These are phyloP conservation scores for Leucophenga maculata DNA, from an alignment of 2,888 invertebrate genomes.

Conservation along the genomic window DNA sequence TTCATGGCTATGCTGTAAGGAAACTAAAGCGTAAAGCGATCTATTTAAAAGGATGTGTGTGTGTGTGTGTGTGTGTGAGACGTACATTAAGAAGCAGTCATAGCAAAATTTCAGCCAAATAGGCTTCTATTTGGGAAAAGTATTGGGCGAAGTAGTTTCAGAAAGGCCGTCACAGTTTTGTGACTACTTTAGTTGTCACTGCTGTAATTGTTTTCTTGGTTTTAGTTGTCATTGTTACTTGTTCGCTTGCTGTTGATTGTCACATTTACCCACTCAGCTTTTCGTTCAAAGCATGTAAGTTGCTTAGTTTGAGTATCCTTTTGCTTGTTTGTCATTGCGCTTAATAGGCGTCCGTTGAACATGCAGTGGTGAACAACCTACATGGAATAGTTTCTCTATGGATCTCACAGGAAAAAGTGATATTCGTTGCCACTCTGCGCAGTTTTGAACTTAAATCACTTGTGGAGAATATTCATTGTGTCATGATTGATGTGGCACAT, in stretches of 20 bases:
- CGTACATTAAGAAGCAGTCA: neutral
- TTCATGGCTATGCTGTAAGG: neutral
- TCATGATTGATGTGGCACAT: too few species aligned
- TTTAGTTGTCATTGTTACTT: constrained; percentile 11
- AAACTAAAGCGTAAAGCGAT: constrained; percentile 8
- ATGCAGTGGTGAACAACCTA: too few species aligned
- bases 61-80: constrained; percentile 1
- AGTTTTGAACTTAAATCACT: too few species aligned
- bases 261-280: neutral
- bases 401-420: too few species aligned
- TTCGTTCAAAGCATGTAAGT: too few species aligned
- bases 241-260: neutral
- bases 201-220: constrained; percentile 22
- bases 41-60: constrained; percentile 11
- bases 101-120: neutral
- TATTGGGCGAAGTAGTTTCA: neutral
- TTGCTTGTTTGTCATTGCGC: neutral
- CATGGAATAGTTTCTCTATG: too few species aligned
- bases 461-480: too few species aligned
- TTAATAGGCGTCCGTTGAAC: neutral
- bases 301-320: neutral
- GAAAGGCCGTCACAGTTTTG: constrained; percentile 7
- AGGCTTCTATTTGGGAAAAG: neutral
- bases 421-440: too few species aligned
- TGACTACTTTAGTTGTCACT: constrained; percentile 24